Evolutionary conservation across 1,140 invertebrate genomes (phyloP), one percentile per base, ranked within the genome.

Genomic region (Eumaeus atala): DNA sequence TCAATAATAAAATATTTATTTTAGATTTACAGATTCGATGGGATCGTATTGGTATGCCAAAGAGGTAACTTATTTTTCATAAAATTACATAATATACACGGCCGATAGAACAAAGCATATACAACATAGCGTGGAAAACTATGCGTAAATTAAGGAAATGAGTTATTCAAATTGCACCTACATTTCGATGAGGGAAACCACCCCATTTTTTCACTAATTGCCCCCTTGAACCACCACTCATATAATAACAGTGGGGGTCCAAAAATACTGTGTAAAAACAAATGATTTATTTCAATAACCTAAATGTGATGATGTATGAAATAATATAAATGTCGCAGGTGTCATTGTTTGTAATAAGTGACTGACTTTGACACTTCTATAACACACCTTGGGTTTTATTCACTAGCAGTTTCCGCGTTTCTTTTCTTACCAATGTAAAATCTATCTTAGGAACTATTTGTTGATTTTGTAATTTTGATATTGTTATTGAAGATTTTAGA

Each of bases 151-250:
- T 16, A 44, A 44, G 40, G 40, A 44, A 44, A 44, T 44, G 40
- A 44, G 40, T 17, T 44, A 44, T 44, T 16, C 40, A 44, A 44
- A 44, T 44, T 44, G 40, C 40, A 44, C 40, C 14, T 44, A 44
- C 40, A 44, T 44, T 44, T 44, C 40, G 40, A 44, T 14, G 40
- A 44, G 16, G 40, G 16, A 28, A 28, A 44, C 40, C 40, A 44
- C 40, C 40, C 38, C 38, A 40, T 40, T 40, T 40, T n/a, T 14
- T 16, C 17, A 44, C 40, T 44, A 44, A 44, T 44, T 44, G 40
- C 40, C 40, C 40, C 40, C 40, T 17, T 17, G 16, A 44, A 44
- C 14, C 17, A 17, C 40, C 40, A 44, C 40, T 44, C 16, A 16
- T 17, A 2, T 44, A 44, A 44, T 16, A 16, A 16, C 40, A 16